Base-by-base conservation (phyloP, 2,888 invertebrate species). In the Thera obeliscata region DNA sequence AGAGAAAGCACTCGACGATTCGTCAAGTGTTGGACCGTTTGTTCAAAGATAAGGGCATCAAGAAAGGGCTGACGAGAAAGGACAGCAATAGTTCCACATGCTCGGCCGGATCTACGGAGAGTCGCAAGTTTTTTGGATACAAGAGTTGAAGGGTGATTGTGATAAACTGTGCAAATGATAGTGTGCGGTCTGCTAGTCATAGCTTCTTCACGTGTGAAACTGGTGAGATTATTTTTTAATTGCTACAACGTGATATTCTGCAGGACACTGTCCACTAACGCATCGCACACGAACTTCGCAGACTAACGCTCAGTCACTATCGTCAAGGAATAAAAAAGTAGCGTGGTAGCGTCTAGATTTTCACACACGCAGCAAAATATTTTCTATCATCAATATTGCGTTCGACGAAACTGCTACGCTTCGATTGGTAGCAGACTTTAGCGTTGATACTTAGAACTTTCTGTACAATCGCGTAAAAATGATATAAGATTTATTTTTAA, bases 1-100 rank as follows among this genome's bases (percentile, higher is more conserved):
- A 96, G 77, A 94, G 96, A 82, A 96, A 95, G 81, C 96, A 96
- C 86, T 95, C 95, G 69, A 95, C 95, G 56, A 95, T 96, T 78
- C 94, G 96, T 69, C 95, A 95, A 85, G 94, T 95, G 76, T 85
- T 96, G 76, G 96, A 96, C 78, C 93, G 94, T 66, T 84, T 96
- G 67, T 87, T 96, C 75, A 94, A 93, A 64, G 92, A 93, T 36
- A 65, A 65, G 6, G 62, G 70, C 36, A 62, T 66, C 60, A 78
- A 75, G 69, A 83, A 83, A 78, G 83, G 74, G 0, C 76, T 90
- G 7, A 84, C 86, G 8, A 84, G 90, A 56, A 87, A 88, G 69
- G 78, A 78, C 56, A 85, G 85, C 66, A 86, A 83, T 46, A 81
- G 81, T 2, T 89, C 88, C 0, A 79, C 87, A 0, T 80, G 79